Base-by-base conservation (phyloP, 1,140 invertebrate species). In the Vanessa atalanta region DNA sequence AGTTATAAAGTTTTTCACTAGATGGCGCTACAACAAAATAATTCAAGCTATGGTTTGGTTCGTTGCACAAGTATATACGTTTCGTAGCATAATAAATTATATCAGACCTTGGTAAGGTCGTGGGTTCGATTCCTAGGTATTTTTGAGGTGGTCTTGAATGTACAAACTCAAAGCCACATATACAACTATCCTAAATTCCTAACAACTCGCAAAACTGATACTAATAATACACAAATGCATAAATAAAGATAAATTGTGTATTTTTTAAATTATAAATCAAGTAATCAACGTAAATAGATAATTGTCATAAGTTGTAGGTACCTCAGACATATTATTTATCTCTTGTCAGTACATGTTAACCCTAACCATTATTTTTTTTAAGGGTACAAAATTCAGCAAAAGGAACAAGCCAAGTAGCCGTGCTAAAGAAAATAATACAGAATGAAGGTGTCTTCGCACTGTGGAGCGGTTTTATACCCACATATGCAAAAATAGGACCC, bases 401-500 rank as follows among this genome's bases (percentile, higher is more conserved):
- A 90, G 99, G 97, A 87, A 95, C 93, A n/a, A 97, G 98, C 37
- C 96, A 97, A 48, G 63, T 97, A 0, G 97, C 98, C 93, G 98
- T 99, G 0, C 87, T 99, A 8, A 82, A 87, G 0, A 96, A 95
- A 89, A 96, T 99, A 1, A 86, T 99, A 6, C 94, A 95, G 74
- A 97, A 98, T 53, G 99, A 99, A 94, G 99, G 99, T 8, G 88
- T 99, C 9, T 97, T 99, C 81, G 96, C 97, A 47, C 89, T 99
- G 20, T 99, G 99, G 99, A 99, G 99, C 93, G 99, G 99, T 48
- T 99, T 99, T 91, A 96, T 98, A 8, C 99, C 99, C 0, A 99
- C 99, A 85, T 99, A 98, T 90, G 96, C 96, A 67, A 95, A 98
- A 73, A 90, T 99, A 69, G 98, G 98, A 57, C 99, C 99, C 5